A percentile compares a stretch with the other conserved stretches of the same genome.
phyloP scores from a whole-genome alignment of 2,113 vertebrate genomes.

The Ceyx margarethae region DNA sequence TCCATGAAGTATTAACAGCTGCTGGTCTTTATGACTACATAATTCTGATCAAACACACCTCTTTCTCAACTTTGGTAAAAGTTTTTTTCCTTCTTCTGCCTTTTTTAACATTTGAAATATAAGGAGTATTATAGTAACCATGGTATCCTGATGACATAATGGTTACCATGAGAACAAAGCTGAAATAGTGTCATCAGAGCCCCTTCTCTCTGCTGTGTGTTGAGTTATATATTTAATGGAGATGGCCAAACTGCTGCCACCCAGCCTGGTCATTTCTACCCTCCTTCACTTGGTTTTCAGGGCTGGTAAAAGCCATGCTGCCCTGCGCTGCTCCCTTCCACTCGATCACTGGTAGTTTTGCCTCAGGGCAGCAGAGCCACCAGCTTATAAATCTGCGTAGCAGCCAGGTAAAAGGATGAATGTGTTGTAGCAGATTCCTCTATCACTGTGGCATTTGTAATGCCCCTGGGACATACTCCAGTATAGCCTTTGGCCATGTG shows the following conservation, averaged over 20 bases:
- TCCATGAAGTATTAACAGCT: conserved; percentile 5
- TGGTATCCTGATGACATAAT: conserved; percentile 70
- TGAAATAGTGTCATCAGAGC: conserved; percentile 64
- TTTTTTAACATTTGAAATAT: conserved; percentile 63
- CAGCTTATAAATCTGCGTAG: neutral
- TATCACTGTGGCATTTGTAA: neutral
- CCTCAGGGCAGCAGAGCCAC: neutral
- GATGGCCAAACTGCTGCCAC: conserved; percentile 22
- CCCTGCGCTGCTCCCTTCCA: neutral
- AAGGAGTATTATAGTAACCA: conserved; percentile 69
- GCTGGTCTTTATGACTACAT: neutral
- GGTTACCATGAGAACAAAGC: conserved; percentile 74
- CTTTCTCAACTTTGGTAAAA: conserved; percentile 34
- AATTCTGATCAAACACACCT: conserved; percentile 3
- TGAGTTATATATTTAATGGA: conserved; percentile 46
- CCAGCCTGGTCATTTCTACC: neutral
- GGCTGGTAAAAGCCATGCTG: neutral
- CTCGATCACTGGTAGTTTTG: neutral
- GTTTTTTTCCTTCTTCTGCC: conserved; percentile 2
- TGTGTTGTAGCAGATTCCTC: neutral
- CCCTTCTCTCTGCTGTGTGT: conserved; percentile 30
- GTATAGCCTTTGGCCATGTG: neutral
- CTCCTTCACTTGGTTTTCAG: neutral
- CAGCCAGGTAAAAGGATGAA: neutral
- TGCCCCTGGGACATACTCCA: neutral